phyloP scores from a whole-genome alignment of 2,888 invertebrate species.

The Pristionchus mayeri region DNA sequence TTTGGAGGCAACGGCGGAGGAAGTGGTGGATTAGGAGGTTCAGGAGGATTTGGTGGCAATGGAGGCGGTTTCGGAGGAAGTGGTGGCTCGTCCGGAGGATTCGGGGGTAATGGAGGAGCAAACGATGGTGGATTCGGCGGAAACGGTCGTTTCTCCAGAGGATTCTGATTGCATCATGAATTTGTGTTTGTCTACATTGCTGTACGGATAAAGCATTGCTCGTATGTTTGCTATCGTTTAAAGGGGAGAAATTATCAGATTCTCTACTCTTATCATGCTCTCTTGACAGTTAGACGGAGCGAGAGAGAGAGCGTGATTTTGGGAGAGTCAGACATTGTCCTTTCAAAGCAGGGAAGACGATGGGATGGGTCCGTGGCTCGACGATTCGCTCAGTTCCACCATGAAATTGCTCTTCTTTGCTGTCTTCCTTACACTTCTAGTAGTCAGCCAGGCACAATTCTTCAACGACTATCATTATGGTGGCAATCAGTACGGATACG shows the following conservation, averaged over 20 bases:
- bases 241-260: not conserved
- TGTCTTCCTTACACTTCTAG: not conserved
- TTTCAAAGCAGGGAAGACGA: not conserved
- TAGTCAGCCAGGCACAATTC: not conserved
- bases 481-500: not conserved
- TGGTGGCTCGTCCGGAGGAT: not conserved
- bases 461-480: not conserved
- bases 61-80: not conserved
- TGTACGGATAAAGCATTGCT: slow-evolving; percentile 1
- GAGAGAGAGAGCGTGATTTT: not conserved
- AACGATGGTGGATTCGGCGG: not conserved
- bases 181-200: slow-evolving; percentile 11
- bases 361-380: not conserved
- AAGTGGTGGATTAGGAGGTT: not conserved
- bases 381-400: not conserved
- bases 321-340: not conserved
- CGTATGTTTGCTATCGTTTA: not conserved
- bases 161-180: slow-evolving; percentile 15
- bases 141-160: not conserved
- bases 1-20: no score
- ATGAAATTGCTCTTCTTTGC: not conserved
- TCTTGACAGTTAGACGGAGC: not conserved
- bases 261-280: not conserved
- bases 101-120: not conserved
- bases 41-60: not conserved